Base-by-base conservation (phyloP, 2,888 invertebrate species). In the Leucophenga montana region DNA sequence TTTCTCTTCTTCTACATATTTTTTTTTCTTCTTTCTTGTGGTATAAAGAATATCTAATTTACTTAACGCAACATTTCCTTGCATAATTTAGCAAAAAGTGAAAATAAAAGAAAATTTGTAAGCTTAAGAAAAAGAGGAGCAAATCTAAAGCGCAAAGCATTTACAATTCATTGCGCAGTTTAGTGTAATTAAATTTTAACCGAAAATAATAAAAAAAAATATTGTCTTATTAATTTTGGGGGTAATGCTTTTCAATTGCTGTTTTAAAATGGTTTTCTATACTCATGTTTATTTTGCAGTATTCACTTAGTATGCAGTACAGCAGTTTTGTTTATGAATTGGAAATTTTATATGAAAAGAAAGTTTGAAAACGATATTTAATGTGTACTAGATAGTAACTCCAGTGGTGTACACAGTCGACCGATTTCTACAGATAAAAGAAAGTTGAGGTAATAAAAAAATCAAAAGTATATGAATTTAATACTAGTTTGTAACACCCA, bases 111-210 rank as follows among this genome's bases (percentile, higher is more conserved):
- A 46, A n/a, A 31, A 53, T 5, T 8, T 33, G 9, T 39, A 11
- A 39, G 39, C 33, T 5, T 20, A 66, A 53, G 6, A 50, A 48
- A 46, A 65, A 16, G 18, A 66, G 53, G 14, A 66, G 8, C 8
- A n/a, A 64, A 39, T 59, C 31, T 11, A n/a, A 18, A n/a, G 59
- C 67, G 69, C 67, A 13, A 39, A 79, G 22, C 31, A 82, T 83
- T 84, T 83, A 83, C 82, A 84, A 82, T 82, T 84, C 81, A 84
- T 84, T 84, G 81, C 74, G 76, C 85, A 83, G 78, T 82, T 81
- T 79, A 82, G 74, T 83, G 76, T 77, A 84, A 84, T 84, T 83
- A 81, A 84, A 83, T 82, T 78, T 72, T 64, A 74, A 77, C 74
- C 72, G 73, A 71, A 72, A 69, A 78, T 74, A 80, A 75, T 73